These are phyloP conservation scores for Phortica magna DNA, from an alignment of 2,888 invertebrate genomes.

Conservation along the genomic window DNA sequence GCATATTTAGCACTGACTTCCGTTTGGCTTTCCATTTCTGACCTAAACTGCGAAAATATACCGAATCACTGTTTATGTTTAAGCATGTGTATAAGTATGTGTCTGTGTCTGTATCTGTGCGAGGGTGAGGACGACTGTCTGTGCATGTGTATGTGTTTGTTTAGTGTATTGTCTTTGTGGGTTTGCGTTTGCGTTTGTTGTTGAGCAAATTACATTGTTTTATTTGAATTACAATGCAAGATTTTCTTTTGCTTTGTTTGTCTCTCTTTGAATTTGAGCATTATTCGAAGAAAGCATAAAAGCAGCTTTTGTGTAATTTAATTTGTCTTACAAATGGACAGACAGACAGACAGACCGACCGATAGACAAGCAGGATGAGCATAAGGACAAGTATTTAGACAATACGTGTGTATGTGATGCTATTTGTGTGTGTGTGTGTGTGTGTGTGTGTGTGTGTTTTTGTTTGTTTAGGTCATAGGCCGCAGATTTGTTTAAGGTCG, in stretches of 20 bases:
- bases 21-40: slow-evolving; percentile 4
- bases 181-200: slow-evolving; percentile 1
- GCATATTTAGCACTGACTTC: slow-evolving; percentile 12
- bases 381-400: neutral
- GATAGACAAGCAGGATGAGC: neutral
- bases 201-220: slow-evolving; percentile 21
- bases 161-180: neutral
- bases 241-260: neutral
- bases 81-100: neutral
- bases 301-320: slow-evolving; percentile 67
- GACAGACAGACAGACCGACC: slow-evolving; percentile 32
- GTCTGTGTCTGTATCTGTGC: neutral
- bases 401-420: neutral
- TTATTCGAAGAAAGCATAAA: slow-evolving; percentile 53
- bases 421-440: neutral
- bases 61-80: neutral
- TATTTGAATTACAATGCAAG: neutral
- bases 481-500: neutral
- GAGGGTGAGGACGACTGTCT: neutral
- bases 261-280: neutral
- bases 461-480: neutral
- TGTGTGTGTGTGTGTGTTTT: neutral
- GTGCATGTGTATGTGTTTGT: neutral
- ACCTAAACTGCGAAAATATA: neutral
- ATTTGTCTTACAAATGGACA: slow-evolving; percentile 57